These are phyloP conservation scores for Myopa tessellatipennis DNA, from an alignment of 2,888 invertebrate genomes.

Conservation along the genomic window DNA sequence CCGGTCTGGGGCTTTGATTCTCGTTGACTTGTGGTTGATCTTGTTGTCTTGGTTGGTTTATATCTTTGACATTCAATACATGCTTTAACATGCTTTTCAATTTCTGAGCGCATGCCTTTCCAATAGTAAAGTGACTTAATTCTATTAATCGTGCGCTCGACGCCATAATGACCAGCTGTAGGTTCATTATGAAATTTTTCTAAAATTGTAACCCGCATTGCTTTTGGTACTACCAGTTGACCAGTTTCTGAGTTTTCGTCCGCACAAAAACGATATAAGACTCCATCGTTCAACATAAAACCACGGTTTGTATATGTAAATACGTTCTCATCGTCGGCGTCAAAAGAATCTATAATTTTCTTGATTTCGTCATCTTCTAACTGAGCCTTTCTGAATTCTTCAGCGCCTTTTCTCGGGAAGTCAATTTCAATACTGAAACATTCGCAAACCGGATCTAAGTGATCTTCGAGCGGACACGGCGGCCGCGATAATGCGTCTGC, in stretches of 20 bases:
- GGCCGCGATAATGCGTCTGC: slow-evolving; percentile 41
- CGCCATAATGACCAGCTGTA: slow-evolving; percentile 39
- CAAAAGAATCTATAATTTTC: slow-evolving; percentile 41
- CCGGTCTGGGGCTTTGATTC: background rate
- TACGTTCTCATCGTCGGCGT: slow-evolving; percentile 37
- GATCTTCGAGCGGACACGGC: slow-evolving; percentile 26
- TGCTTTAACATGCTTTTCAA: too few species aligned
- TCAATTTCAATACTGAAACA: slow-evolving; percentile 31
- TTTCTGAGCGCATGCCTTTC: slow-evolving; percentile 37
- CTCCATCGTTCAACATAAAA: slow-evolving; percentile 41
- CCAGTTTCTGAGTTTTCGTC: slow-evolving; percentile 26
- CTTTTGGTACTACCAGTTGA: slow-evolving; percentile 35
- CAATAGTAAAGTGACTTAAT: slow-evolving; percentile 37
- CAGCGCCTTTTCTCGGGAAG: slow-evolving; percentile 38
- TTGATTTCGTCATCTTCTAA: slow-evolving; percentile 48
- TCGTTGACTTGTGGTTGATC: background rate
- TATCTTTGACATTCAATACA: slow-evolving; percentile 39
- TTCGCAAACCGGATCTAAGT: slow-evolving; percentile 20
- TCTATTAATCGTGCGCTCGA: slow-evolving; percentile 28
- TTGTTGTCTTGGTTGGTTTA: slow-evolving; percentile 13
- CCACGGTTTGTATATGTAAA: slow-evolving; percentile 38
- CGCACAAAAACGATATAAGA: slow-evolving; percentile 28
- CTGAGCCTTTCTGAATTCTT: slow-evolving; percentile 42
- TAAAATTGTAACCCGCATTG: slow-evolving; percentile 12
- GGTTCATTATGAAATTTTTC: slow-evolving; percentile 37